phyloP scores from a whole-genome alignment of 2,113 vertebrate species.

The Spea multiplicata region DNA sequence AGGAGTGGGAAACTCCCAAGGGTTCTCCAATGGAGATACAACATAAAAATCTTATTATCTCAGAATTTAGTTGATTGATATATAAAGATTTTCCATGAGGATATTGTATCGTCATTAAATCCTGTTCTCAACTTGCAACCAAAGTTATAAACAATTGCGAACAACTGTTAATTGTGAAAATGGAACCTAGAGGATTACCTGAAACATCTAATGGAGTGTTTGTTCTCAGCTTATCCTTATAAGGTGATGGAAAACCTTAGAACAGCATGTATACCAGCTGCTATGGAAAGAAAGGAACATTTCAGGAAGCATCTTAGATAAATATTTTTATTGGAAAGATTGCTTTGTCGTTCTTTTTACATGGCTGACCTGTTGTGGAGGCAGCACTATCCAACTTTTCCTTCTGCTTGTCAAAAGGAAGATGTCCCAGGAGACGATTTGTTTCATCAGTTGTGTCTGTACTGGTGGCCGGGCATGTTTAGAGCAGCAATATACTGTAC shows the following conservation, averaged over 20 bases:
- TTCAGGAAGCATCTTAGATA: conserved; percentile 40
- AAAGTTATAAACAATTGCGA: too few relatives aligned
- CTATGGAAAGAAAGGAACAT: conserved; percentile 34
- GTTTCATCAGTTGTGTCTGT: not conserved
- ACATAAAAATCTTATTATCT: too few relatives aligned
- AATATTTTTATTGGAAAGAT: conserved; percentile 43
- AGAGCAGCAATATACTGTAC: not conserved
- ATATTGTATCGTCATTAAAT: too few relatives aligned
- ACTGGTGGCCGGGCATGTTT: not conserved
- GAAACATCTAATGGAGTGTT: not conserved
- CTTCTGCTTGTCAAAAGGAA: conserved; percentile 16
- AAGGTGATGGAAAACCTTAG: conserved; percentile 21
- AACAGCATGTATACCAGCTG: conserved; percentile 23
- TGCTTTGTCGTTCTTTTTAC: not conserved
- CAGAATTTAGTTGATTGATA: too few relatives aligned
- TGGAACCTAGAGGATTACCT: too few relatives aligned
- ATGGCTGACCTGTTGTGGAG: not conserved
- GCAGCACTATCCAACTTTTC: conserved; percentile 21
- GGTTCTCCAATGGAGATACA: too few relatives aligned
- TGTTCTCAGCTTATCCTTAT: conserved; percentile 3
- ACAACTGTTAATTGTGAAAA: too few relatives aligned
- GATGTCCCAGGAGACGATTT: not conserved
- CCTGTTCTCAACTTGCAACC: too few relatives aligned
- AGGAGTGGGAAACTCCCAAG: too few relatives aligned
- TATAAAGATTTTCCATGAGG: too few relatives aligned